Percentiles rank a stretch among this genome's conserved stretches.
phyloP scores from a whole-genome alignment of 2,113 vertebrate species.

The Myrmophylax atrothorax region DNA sequence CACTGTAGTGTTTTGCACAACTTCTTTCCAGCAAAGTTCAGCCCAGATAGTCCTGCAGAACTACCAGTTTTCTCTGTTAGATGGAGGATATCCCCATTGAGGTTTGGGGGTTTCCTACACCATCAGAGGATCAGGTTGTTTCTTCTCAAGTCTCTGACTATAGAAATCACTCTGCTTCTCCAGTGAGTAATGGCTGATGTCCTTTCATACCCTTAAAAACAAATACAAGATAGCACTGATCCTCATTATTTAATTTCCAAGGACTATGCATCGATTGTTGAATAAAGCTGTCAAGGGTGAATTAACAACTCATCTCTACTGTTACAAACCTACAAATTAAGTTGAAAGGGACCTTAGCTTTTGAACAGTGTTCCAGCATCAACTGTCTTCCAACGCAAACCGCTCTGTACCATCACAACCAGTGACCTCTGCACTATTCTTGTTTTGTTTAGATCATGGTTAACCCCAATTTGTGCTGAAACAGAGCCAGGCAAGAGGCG shows the following conservation, averaged over 20 bases:
- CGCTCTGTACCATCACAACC: background rate
- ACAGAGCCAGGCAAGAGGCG: background rate
- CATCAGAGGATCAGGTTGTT: background rate
- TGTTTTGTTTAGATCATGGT: background rate
- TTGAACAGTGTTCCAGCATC: background rate
- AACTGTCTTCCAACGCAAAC: background rate
- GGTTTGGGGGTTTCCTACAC: background rate
- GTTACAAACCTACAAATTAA: conserved; percentile 21
- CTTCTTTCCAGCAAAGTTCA: background rate
- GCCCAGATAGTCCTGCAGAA: background rate
- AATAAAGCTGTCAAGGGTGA: conserved; percentile 13
- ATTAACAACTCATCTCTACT: background rate
- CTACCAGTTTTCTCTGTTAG: background rate
- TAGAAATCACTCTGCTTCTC: background rate
- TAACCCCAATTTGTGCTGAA: background rate
- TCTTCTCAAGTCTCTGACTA: background rate
- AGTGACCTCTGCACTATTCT: background rate
- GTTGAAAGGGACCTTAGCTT: background rate
- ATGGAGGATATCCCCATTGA: background rate
- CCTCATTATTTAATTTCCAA: conserved; percentile 37
- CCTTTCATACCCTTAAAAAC: conserved; percentile 16
- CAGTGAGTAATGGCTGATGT: background rate
- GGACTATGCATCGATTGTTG: background rate
- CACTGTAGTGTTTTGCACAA: background rate
- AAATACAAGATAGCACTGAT: background rate